These are phyloP conservation scores for Falco novaeseelandiae DNA, from an alignment of 2,797 vertebrate genomes.

Conservation along the genomic window DNA sequence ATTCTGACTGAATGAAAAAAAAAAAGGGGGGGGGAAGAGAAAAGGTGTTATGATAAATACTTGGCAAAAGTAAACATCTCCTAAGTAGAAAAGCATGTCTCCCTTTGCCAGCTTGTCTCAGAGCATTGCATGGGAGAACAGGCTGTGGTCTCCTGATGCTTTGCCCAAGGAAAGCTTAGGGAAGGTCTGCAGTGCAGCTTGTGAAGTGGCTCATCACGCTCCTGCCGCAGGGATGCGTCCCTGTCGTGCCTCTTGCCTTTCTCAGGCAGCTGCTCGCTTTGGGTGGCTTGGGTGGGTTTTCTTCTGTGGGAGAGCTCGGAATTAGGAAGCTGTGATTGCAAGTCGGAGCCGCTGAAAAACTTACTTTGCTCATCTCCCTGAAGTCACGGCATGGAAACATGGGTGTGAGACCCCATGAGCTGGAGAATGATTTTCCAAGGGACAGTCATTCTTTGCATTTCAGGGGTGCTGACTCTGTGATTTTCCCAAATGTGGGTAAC, in stretches of 20 bases:
- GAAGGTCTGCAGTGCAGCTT: background rate
- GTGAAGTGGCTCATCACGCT: background rate
- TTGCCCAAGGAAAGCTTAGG: background rate
- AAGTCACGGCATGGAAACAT: background rate
- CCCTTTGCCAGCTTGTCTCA: background rate
- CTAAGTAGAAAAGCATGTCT: background rate
- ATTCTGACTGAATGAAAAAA: background rate
- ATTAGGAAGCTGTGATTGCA: background rate
- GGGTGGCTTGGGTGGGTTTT: accelerated
- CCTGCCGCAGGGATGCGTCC: accelerated
- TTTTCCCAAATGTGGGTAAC: background rate
- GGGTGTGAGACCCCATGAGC: background rate
- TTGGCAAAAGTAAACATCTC: background rate
- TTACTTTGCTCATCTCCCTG: background rate
- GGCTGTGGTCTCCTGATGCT: background rate
- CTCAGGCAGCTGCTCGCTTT: background rate
- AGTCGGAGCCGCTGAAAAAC: background rate
- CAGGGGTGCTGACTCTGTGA: background rate
- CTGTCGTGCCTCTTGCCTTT: background rate
- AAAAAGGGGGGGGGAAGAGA: background rate
- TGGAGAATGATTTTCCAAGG: background rate
- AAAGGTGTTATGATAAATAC: background rate
- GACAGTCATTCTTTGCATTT: background rate
- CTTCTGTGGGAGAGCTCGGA: background rate
- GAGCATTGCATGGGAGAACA: background rate